phyloP scores from a whole-genome alignment of 2,888 invertebrate species.

The Pseudococcus longispinus region DNA sequence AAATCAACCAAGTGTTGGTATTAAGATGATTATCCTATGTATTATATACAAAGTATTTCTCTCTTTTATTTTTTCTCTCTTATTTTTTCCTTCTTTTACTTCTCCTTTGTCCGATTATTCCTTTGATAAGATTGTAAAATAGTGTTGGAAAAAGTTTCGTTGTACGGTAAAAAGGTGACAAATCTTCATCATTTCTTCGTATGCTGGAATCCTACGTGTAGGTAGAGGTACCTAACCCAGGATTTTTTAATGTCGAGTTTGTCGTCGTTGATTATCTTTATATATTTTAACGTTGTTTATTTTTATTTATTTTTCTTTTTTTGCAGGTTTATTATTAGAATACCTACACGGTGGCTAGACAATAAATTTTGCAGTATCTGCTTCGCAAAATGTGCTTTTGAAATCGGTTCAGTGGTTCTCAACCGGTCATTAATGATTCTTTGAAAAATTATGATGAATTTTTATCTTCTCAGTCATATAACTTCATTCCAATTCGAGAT shows the following conservation, averaged over 20 bases:
- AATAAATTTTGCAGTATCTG: no score
- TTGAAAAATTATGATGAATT: no score
- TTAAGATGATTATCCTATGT: not conserved
- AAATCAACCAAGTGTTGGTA: slow-evolving; percentile 7
- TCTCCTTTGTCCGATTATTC: not conserved
- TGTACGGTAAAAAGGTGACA: not conserved
- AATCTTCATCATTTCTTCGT: not conserved
- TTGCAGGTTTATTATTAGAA: no score
- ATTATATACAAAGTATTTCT: not conserved
- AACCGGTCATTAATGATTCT: no score
- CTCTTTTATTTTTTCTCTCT: not conserved
- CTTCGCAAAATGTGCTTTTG: no score
- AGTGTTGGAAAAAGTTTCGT: not conserved
- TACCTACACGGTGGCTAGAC: no score
- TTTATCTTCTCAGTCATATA: no score
- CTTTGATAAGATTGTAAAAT: not conserved
- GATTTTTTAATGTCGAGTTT: not conserved
- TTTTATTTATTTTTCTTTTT: not conserved
- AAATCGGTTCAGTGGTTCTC: no score
- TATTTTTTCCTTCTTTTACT: not conserved
- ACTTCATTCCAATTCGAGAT: no score
- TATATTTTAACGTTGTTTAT: not conserved
- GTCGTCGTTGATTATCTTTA: not conserved
- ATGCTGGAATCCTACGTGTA: not conserved
- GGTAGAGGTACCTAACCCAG: not conserved